These are phyloP conservation scores for Chloropsis cyanopogon DNA, from an alignment of 2,113 vertebrate species.

Conservation along the genomic window DNA sequence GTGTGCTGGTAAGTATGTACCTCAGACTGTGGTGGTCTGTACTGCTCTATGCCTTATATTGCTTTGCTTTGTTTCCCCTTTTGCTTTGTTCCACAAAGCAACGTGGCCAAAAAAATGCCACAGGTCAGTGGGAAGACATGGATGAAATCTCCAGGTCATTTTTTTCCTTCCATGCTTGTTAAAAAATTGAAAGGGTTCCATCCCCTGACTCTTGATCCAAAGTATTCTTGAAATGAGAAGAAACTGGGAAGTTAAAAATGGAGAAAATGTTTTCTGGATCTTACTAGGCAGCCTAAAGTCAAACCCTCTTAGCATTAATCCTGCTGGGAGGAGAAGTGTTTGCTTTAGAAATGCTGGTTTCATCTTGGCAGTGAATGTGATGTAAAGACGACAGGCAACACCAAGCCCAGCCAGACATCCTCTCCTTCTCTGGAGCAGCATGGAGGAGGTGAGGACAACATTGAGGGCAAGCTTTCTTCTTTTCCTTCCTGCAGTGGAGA, in stretches of 20 bases:
- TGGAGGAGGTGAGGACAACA: not conserved
- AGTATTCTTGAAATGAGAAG: not conserved
- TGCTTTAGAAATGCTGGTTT: not conserved
- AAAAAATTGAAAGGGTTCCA: not conserved
- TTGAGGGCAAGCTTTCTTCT: not conserved
- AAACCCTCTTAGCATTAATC: not conserved
- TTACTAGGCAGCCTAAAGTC: not conserved
- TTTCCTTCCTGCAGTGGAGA: not conserved
- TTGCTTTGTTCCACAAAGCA: not conserved
- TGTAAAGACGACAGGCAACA: not conserved
- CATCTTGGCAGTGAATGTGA: not conserved
- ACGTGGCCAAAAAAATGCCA: not conserved
- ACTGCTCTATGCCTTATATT: not conserved
- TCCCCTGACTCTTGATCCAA: not conserved
- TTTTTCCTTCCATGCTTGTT: not conserved
- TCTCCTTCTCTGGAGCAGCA: not conserved
- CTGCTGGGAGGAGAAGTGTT: not conserved
- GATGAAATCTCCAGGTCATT: not conserved
- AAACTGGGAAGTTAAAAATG: not conserved
- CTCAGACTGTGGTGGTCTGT: not conserved
- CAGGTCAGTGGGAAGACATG: not conserved
- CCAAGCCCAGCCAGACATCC: not conserved
- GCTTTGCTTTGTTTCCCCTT: not conserved
- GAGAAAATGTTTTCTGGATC: not conserved
- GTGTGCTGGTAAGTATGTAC: not conserved